Conservation (phyloP, 2,797 vertebrate species). For the Euthynnus affinis region DNA sequence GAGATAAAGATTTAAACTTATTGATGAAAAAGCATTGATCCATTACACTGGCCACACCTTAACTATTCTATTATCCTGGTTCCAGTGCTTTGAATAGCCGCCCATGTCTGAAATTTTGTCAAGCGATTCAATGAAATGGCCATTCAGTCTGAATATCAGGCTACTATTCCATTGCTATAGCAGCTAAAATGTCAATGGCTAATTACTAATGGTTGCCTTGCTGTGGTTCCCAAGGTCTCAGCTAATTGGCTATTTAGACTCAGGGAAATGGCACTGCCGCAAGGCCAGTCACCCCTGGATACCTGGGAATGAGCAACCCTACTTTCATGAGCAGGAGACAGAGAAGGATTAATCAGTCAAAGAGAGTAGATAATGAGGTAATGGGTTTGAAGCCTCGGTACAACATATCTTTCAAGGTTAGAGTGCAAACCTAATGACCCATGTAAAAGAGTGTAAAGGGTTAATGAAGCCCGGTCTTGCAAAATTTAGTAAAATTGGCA, state of each 20-base stretch:
- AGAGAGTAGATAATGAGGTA: conserved; percentile 54
- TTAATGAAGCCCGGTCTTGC: conserved; percentile 38
- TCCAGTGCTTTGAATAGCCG: conserved; percentile 37
- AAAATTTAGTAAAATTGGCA: conserved; percentile 29
- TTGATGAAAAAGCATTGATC: conserved; percentile 60
- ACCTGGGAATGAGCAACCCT: conserved; percentile 63
- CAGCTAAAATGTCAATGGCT: conserved; percentile 80
- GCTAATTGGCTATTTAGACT: conserved; percentile 83
- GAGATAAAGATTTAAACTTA: conserved; percentile 56
- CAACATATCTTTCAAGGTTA: conserved; percentile 51
- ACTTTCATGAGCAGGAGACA: conserved; percentile 46
- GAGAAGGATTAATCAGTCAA: conserved; percentile 69
- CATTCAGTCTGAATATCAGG: conserved; percentile 52
- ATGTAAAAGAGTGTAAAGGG: conserved; percentile 27
- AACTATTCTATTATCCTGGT: conserved; percentile 15
- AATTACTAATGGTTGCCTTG: conserved; percentile 75
- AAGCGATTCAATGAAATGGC: conserved; percentile 45
- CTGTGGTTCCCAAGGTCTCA: conserved; percentile 71
- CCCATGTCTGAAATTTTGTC: conserved; percentile 24
- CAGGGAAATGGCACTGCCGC: conserved; percentile 73
- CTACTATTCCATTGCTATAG: conserved; percentile 54
- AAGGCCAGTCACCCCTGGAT: conserved; percentile 76
- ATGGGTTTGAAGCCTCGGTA: conserved; percentile 58
- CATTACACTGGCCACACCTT: conserved; percentile 7
- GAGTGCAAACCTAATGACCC: conserved; percentile 49